These are phyloP conservation scores for Orthonychiurus folsomi DNA, from an alignment of 2,888 invertebrate genomes.

Conservation along the genomic window DNA sequence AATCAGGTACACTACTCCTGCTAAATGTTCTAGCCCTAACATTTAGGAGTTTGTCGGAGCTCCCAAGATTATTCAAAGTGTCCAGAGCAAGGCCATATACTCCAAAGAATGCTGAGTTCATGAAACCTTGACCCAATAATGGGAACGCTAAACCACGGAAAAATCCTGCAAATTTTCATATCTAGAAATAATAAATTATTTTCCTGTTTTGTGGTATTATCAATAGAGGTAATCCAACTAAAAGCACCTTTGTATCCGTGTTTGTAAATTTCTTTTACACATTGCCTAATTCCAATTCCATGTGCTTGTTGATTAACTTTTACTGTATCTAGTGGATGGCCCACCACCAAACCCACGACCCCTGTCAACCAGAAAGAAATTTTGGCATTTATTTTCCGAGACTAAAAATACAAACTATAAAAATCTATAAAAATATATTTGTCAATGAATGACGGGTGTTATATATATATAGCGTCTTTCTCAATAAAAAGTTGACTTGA, in stretches of 20 bases:
- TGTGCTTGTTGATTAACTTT: constrained; percentile 58
- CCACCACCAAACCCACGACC: constrained; percentile 54
- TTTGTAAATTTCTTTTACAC: constrained; percentile 21
- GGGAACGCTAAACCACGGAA: constrained; percentile 62
- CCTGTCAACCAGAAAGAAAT: too few species aligned
- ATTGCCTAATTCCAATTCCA: constrained; percentile 25
- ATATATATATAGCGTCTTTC: too few species aligned
- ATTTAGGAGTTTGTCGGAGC: neutral
- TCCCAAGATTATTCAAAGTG: constrained; percentile 38
- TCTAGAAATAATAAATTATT: neutral
- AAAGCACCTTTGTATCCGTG: constrained; percentile 25
- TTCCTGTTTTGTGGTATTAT: neutral
- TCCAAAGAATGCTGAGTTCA: constrained; percentile 62
- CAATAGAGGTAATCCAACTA: neutral
- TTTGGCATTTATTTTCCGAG: too few species aligned
- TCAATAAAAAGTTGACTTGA: too few species aligned
- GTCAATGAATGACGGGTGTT: too few species aligned
- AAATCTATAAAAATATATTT: too few species aligned
- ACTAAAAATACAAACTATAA: too few species aligned
- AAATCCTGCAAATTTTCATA: constrained; percentile 50
- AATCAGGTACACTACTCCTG: too few species aligned
- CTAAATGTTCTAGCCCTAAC: neutral
- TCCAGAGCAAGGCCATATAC: constrained; percentile 51
- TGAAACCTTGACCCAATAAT: constrained; percentile 54
- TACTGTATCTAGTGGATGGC: constrained; percentile 63